These are phyloP conservation scores for Drosophila pruinosa DNA, from an alignment of 1,140 invertebrate genomes.

Conservation along the genomic window DNA sequence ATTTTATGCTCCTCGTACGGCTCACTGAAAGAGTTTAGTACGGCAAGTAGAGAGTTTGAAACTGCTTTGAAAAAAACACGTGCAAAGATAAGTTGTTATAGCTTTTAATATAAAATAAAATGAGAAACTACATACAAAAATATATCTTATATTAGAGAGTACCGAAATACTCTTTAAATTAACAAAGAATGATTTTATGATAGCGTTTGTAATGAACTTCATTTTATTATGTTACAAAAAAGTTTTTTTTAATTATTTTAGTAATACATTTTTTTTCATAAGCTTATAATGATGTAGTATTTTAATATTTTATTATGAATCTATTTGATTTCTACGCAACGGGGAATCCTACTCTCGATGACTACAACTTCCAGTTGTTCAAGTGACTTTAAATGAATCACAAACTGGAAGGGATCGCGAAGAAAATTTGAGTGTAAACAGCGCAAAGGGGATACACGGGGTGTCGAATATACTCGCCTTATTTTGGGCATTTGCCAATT, in stretches of 20 bases:
- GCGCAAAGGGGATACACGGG: background rate
- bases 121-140: background rate
- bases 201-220: too few species aligned
- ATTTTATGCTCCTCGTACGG: too few species aligned
- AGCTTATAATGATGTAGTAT: too few species aligned
- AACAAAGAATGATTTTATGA: too few species aligned
- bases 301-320: too few species aligned
- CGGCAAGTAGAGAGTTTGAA: background rate
- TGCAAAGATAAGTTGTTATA: slow-evolving; percentile 18
- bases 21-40: background rate
- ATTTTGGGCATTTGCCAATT: slow-evolving; percentile 62
- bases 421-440: too few species aligned
- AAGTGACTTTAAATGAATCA: slow-evolving; percentile 59
- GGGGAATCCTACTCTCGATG: background rate
- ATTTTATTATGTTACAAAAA: too few species aligned
- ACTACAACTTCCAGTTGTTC: slow-evolving; percentile 61
- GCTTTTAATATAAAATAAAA: background rate
- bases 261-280: too few species aligned
- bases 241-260: too few species aligned
- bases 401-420: too few species aligned
- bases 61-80: background rate
- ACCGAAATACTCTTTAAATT: background rate
- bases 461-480: background rate
- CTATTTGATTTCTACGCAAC: background rate
- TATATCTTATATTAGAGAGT: background rate